Evolutionary conservation across 2,113 vertebrate genomes (phyloP).

Genomic region (Phalacrocorax pelagicus): DNA sequence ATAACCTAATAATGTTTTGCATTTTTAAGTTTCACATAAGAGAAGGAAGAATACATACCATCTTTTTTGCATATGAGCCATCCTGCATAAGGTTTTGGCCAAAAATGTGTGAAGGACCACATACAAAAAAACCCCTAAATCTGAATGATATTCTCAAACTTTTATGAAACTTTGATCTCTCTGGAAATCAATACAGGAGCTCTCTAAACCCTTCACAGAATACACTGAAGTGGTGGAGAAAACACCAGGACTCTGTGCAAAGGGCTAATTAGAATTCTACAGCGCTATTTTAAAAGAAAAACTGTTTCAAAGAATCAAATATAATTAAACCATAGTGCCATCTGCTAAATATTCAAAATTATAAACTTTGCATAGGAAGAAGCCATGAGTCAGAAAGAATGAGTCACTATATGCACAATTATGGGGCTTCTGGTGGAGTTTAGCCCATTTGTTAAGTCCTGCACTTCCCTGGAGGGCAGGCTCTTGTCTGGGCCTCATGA

Average conservation of each 20-base stretch:
- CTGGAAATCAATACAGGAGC: neutral
- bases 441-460: neutral
- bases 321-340: neutral
- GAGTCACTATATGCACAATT: neutral
- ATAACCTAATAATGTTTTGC: neutral
- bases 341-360: neutral
- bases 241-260: neutral
- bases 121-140: rapidly evolving
- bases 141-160: neutral
- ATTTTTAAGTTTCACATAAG: neutral
- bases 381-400: neutral
- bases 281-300: neutral
- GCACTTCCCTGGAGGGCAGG: neutral
- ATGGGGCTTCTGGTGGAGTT: neutral
- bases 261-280: neutral
- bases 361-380: neutral
- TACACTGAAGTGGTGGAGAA: neutral
- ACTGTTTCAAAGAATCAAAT: neutral
- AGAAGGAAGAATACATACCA: neutral
- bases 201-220: neutral
- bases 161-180: neutral
- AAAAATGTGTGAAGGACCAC: neutral
- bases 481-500: neutral
- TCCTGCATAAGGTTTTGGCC: neutral
- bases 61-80: neutral